A percentile compares a stretch with the other conserved stretches of the same genome.
These are phyloP conservation scores for Andrena hattorfiana DNA, from an alignment of 2,888 invertebrate genomes.

Conservation along the genomic window DNA sequence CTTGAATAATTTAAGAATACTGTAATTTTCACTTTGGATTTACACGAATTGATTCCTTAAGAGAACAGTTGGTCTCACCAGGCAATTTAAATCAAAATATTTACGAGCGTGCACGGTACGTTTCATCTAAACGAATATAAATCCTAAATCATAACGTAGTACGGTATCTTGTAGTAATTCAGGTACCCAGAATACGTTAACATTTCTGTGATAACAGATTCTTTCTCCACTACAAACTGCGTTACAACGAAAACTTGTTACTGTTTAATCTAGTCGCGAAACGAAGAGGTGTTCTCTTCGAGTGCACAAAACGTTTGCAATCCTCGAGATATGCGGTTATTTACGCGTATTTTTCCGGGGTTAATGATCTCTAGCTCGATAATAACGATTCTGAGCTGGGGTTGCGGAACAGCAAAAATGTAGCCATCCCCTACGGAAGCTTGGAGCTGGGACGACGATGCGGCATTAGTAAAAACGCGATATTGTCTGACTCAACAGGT, in stretches of 20 bases:
- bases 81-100: not conserved
- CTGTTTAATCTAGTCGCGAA: not conserved
- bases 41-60: not conserved
- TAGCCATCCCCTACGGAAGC: constrained; percentile 56
- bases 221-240: too few relatives aligned
- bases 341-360: constrained; percentile 49
- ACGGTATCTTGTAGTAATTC: too few relatives aligned
- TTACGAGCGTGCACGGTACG: too few relatives aligned
- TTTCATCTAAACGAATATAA: not conserved
- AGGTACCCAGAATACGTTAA: too few relatives aligned
- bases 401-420: constrained; percentile 65
- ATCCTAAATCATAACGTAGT: not conserved
- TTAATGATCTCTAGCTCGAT: constrained; percentile 65
- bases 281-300: not conserved
- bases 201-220: too few relatives aligned
- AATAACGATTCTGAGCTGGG: constrained; percentile 59
- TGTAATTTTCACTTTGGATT: not conserved
- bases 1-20: not conserved
- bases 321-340: constrained; percentile 22
- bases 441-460: constrained; percentile 68
- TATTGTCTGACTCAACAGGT: constrained; percentile 84
- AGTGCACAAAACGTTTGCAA: not conserved
- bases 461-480: constrained; percentile 84
- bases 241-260: not conserved
- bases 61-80: not conserved